These are phyloP conservation scores for Heteromormyrus szaboi DNA, from an alignment of 2,797 vertebrate genomes.

Conservation along the genomic window DNA sequence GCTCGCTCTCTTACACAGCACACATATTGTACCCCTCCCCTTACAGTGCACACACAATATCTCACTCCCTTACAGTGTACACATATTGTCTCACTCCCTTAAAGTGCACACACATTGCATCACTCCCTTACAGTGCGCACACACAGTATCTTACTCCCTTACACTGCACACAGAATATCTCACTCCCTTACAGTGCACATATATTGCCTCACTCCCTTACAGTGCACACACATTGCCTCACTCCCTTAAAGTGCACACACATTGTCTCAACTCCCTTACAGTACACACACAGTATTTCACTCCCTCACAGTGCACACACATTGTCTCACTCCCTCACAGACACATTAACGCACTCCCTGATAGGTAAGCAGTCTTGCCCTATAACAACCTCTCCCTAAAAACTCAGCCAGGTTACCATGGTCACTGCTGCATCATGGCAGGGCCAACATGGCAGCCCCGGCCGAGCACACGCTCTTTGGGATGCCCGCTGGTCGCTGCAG, in stretches of 20 bases:
- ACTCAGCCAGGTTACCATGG: background rate
- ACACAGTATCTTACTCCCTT: background rate
- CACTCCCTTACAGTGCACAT: background rate
- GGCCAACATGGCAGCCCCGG: background rate
- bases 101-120: background rate
- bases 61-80: background rate
- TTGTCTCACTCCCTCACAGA: background rate
- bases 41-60: background rate
- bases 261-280: background rate
- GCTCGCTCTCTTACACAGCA: background rate
- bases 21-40: background rate
- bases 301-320: background rate
- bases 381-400: background rate
- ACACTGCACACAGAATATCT: background rate
- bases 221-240: background rate
- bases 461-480: no score
- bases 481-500: background rate
- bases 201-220: background rate
- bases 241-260: background rate
- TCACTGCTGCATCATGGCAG: background rate
- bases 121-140: background rate
- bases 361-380: background rate
- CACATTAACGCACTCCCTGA: background rate
- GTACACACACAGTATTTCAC: background rate
- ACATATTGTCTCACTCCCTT: background rate